Percentiles rank a stretch among this genome's conserved stretches.
Conservation (phyloP, 1,140 invertebrate species). For the Lethrus apterus region DNA sequence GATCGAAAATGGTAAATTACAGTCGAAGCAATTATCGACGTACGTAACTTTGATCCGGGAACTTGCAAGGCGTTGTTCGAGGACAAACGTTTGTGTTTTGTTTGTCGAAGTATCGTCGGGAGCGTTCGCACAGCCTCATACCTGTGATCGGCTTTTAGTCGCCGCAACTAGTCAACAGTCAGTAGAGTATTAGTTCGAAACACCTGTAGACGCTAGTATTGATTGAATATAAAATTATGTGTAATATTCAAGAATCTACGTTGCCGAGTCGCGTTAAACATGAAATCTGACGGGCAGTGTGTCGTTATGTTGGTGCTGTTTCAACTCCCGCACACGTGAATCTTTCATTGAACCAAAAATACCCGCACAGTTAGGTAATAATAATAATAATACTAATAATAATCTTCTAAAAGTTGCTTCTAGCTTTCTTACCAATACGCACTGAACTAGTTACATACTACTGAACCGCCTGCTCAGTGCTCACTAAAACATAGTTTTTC, state of each 20-base stretch:
- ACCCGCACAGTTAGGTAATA: constrained; percentile 9
- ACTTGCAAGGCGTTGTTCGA: constrained; percentile 5
- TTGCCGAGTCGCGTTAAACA: constrained; percentile 28
- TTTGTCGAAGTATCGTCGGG: constrained; percentile 11
- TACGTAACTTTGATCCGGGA: background rate
- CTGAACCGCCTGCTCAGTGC: too few relatives aligned
- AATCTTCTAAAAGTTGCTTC: too few relatives aligned
- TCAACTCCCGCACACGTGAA: constrained; percentile 14
- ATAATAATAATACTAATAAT: too few relatives aligned
- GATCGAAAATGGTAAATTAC: constrained; percentile 14
- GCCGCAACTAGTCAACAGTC: constrained; percentile 37
- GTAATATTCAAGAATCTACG: constrained; percentile 15
- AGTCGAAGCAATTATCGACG: background rate
- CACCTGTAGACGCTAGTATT: constrained; percentile 42
- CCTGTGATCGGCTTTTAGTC: constrained; percentile 34
- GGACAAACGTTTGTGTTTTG: constrained; percentile 15
- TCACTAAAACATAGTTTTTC: constrained; percentile 26
- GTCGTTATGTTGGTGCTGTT: constrained; percentile 29
- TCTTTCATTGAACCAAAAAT: background rate
- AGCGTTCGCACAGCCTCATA: constrained; percentile 16
- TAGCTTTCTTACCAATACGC: too few relatives aligned
- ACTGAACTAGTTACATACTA: too few relatives aligned
- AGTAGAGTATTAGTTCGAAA: constrained; percentile 43
- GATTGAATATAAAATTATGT: constrained; percentile 30
- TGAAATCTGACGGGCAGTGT: constrained; percentile 30